Base-by-base conservation (phyloP, 2,113 vertebrate species). In the Syngnathus scovelli region DNA sequence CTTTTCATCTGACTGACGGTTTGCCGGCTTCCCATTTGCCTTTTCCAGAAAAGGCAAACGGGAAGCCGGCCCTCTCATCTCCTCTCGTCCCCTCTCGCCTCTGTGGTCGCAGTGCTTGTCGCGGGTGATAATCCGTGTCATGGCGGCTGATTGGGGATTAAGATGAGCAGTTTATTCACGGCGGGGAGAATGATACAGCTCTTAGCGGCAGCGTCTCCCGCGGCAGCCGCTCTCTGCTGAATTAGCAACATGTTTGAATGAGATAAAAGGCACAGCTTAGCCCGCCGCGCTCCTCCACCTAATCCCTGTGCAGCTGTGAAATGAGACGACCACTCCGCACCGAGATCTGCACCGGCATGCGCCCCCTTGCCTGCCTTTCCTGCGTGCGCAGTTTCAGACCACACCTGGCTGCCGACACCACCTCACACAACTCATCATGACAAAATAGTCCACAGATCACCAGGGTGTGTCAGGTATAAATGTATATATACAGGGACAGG, bases 181-280 rank as follows among this genome's bases (percentile, higher is more conserved):
- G 90, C 88, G 75, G 93, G 92, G 91, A 89, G 91, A 93, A 91
- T 91, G 92, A 92, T 91, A 87, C 90, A 91, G 91, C 89, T 86
- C 92, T 92, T 91, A 92, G 91, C 75, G 87, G 69, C 83, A 85
- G 82, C 78, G 91, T 86, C 88, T 85, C 88, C 91, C 77, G 87
- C 89, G 88, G 90, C 91, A 87, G 85, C 78, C 74, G 85, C 82
- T 89, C 89, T 92, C 89, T 92, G 93, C 92, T 93, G 93, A 93
- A 92, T 95, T 94, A 94, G 93, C 94, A 93, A 90, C 91, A 92
- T 94, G 94, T 93, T 94, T 93, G 92, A 94, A 94, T 93, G 93
- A 93, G 94, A 95, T 95, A 95, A 95, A 95, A 94, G 91, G 86
- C 88, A 81, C 84, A 77, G 91, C 92, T 93, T 94, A 93, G 64